Percentiles rank a stretch among this genome's conserved stretches.
Evolutionary conservation across 92 coral and sea anemone genomes (phyloP).

Genomic region (Montipora capitata): DNA sequence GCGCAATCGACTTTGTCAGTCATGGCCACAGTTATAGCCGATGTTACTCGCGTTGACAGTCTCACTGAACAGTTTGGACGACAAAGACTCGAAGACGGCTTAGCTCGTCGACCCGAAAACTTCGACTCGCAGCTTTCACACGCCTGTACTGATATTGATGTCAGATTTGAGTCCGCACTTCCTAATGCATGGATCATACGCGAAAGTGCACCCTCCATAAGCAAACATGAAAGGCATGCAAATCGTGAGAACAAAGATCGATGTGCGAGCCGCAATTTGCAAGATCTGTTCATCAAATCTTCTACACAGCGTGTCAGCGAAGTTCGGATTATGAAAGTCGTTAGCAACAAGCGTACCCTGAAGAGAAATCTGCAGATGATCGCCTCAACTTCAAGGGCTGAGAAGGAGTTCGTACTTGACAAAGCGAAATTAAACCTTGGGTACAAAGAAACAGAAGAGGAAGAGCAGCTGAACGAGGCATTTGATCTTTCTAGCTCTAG

Average conservation of each 20-base stretch:
- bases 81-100: conserved; percentile 60
- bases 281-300: conserved; percentile 13
- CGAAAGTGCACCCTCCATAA: conserved; percentile 17
- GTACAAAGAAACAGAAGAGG: background rate
- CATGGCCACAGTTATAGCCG: conserved; percentile 56
- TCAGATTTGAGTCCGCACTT: background rate
- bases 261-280: conserved; percentile 20
- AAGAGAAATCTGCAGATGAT: conserved; percentile 10
- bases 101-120: conserved; percentile 23
- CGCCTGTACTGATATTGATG: background rate
- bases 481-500: conserved; percentile 67
- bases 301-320: conserved; percentile 37
- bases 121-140: conserved; percentile 22
- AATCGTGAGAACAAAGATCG: conserved; percentile 4
- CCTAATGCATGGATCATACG: conserved; percentile 31
- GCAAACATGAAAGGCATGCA: conserved; percentile 3
- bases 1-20: background rate
- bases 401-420: background rate
- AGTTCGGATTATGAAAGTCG: conserved; percentile 37
- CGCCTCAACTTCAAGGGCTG: background rate
- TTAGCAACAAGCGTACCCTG: conserved; percentile 15
- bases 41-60: conserved; percentile 50
- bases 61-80: conserved; percentile 65
- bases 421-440: background rate
- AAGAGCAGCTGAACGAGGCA: conserved; percentile 17